Percentiles rank a stretch among this genome's conserved stretches.
Conservation (phyloP, 2,888 invertebrate genomes). For the Saturnia japonica region DNA sequence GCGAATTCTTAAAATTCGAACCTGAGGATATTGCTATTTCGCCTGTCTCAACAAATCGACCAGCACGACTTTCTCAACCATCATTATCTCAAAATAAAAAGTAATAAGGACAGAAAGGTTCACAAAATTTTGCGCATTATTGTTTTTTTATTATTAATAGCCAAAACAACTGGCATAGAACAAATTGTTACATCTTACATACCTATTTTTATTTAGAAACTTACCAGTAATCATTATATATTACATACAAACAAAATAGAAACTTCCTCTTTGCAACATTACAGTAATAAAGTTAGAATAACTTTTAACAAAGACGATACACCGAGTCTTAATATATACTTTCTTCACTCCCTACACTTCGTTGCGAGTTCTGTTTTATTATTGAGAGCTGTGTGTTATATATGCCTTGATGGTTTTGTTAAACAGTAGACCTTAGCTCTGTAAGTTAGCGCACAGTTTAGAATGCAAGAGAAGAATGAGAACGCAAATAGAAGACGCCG, state of each 20-base stretch:
- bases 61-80: too few relatives aligned
- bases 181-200: background rate
- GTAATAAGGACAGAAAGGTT: background rate
- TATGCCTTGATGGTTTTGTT: background rate
- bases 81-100: too few relatives aligned
- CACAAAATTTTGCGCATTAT: background rate
- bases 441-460: slow-evolving; percentile 2
- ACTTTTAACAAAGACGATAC: slow-evolving; percentile 14
- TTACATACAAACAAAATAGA: background rate
- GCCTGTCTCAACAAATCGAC: too few relatives aligned
- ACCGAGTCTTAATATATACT: slow-evolving; percentile 6
- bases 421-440: background rate
- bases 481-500: slow-evolving; percentile 19
- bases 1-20: too few relatives aligned
- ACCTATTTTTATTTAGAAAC: background rate
- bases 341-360: background rate
- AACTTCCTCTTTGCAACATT: background rate
- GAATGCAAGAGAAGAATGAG: slow-evolving; percentile 6
- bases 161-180: background rate
- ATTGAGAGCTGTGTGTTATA: slow-evolving; percentile 7
- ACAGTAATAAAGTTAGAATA: background rate
- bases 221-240: slow-evolving; percentile 7
- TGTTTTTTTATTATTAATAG: slow-evolving; percentile 1
- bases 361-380: slow-evolving; percentile 14
- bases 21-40: too few relatives aligned